Conservation (phyloP, 2,797 vertebrate species). For the Octomys mimax region DNA sequence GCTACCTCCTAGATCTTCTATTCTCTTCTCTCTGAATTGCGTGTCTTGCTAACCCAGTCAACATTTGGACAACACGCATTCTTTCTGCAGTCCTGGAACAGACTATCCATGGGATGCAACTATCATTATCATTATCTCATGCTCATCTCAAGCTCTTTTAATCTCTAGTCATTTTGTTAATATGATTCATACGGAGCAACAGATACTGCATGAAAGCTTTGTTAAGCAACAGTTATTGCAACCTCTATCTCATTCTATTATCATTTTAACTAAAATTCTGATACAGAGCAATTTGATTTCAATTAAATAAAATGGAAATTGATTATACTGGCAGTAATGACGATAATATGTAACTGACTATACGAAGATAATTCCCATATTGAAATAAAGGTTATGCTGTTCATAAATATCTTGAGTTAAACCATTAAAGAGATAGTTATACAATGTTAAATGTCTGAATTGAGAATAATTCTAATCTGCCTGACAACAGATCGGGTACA, state of each 20-base stretch:
- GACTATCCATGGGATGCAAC: not conserved
- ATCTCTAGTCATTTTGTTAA: not conserved
- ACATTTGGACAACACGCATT: not conserved
- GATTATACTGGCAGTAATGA: not conserved
- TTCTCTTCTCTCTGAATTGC: not conserved
- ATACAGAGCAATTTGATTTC: conserved; percentile 50
- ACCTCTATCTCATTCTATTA: conserved; percentile 8
- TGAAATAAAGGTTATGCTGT: conserved; percentile 14
- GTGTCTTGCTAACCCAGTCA: not conserved
- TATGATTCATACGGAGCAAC: conserved; percentile 2
- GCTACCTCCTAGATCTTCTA: not conserved
- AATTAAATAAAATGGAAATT: conserved; percentile 55
- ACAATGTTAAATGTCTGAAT: not conserved
- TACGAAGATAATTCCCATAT: conserved; percentile 18
- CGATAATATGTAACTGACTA: conserved; percentile 16
- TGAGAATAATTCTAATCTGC: not conserved
- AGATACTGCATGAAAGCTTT: conserved; percentile 2
- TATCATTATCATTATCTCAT: not conserved
- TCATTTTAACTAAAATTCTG: conserved; percentile 55
- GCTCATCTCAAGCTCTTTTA: not conserved
- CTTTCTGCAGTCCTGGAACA: not conserved
- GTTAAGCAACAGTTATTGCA: conserved; percentile 33
- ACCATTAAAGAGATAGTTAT: conserved; percentile 23
- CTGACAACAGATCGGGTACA: not conserved
- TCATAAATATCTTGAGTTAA: conserved; percentile 12